These are phyloP conservation scores for Oscheius sp. DNA, from an alignment of 2,888 invertebrate genomes.

Conservation along the genomic window DNA sequence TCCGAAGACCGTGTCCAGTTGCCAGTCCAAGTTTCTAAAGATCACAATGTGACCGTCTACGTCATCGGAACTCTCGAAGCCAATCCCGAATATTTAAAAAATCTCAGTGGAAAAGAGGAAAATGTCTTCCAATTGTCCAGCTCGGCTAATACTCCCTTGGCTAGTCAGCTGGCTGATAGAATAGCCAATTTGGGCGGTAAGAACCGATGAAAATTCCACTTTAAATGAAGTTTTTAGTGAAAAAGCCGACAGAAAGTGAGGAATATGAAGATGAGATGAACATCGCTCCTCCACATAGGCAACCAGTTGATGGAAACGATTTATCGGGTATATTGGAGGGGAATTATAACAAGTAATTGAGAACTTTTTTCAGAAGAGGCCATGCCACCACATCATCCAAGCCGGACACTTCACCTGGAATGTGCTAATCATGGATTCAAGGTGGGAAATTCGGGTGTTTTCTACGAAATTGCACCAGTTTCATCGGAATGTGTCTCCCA, in stretches of 20 bases:
- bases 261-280: not conserved
- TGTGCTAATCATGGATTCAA: conserved; percentile 52
- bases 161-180: conserved; percentile 57
- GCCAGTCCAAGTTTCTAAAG: conserved; percentile 52
- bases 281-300: not conserved
- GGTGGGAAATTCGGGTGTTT: conserved; percentile 11
- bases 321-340: not conserved
- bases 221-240: not conserved
- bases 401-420: conserved; percentile 37
- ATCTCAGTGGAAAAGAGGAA: conserved; percentile 52
- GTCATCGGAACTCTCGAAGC: conserved; percentile 66
- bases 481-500: no score
- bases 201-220: conserved; percentile 9
- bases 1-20: conserved; percentile 54
- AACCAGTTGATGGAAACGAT: conserved; percentile 10
- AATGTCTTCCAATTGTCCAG: conserved; percentile 56
- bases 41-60: conserved; percentile 59
- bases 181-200: conserved; percentile 33
- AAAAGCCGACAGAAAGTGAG: not conserved
- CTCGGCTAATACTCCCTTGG: conserved; percentile 47
- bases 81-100: conserved; percentile 51
- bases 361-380: conserved; percentile 5
- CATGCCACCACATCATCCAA: conserved; percentile 6
- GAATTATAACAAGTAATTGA: not conserved
- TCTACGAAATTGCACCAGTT: no score